Evolutionary conservation across 2,113 vertebrate species (phyloP).

Genomic region (Gavialis gangeticus): DNA sequence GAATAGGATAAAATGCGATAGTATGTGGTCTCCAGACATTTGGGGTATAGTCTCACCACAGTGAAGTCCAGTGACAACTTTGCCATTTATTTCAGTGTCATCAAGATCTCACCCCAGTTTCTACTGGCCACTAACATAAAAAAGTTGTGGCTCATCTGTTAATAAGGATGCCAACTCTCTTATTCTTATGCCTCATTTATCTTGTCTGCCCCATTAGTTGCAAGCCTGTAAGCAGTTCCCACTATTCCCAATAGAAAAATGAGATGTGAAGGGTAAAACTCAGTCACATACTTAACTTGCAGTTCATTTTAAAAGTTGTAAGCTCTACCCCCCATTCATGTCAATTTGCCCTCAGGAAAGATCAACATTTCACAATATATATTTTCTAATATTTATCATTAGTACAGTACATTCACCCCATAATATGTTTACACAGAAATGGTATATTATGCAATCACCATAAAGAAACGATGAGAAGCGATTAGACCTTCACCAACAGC

Average conservation of each 20-base stretch:
- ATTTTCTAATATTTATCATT: not conserved
- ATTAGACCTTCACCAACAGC: not conserved
- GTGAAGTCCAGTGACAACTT: not conserved
- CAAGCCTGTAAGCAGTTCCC: not conserved
- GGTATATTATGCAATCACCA: not conserved
- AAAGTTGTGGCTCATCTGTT: not conserved
- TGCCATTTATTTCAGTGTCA: not conserved
- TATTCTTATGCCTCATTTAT: not conserved
- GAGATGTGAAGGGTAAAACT: not conserved
- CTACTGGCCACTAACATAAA: not conserved
- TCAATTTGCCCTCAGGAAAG: not conserved
- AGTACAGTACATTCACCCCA: not conserved
- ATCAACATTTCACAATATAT: not conserved
- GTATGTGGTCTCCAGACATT: not conserved
- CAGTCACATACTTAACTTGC: not conserved
- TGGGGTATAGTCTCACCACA: not conserved
- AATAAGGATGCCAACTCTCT: not conserved
- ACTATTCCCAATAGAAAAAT: fast-evolving
- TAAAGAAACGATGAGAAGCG: not conserved
- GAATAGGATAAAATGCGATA: not conserved
- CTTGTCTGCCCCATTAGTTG: fast-evolving
- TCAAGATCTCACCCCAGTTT: not conserved
- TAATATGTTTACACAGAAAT: not conserved
- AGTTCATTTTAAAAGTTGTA: not conserved
- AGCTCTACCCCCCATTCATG: not conserved